Conservation (phyloP, 2,888 invertebrate genomes). For the Drosophila maculinotata region DNA sequence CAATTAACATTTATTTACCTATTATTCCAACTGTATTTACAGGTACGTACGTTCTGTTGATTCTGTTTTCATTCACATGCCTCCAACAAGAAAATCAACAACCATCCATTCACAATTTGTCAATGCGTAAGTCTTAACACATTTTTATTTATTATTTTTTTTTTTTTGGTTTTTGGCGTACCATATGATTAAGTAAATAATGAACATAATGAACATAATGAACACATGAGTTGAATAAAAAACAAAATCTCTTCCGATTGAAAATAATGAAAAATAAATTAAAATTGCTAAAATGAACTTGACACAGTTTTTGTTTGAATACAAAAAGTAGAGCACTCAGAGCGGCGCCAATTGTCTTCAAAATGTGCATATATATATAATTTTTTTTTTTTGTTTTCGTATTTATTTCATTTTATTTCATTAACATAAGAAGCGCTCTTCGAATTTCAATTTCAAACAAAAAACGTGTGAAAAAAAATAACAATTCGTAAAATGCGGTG, state of each 20-base stretch:
- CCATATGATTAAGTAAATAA: conserved; percentile 45
- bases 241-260: conserved; percentile 15
- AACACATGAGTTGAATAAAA: conserved; percentile 22
- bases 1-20: conserved; percentile 62
- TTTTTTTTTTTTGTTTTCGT: conserved; percentile 4
- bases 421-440: conserved; percentile 46
- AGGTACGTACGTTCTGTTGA: conserved; percentile 61
- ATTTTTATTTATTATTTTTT: conserved; percentile 6
- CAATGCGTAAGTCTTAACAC: conserved; percentile 55
- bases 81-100: neutral
- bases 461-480: conserved; percentile 62
- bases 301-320: conserved; percentile 55
- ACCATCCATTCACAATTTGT: conserved; percentile 24
- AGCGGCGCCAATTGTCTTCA: conserved; percentile 31
- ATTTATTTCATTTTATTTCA: conserved; percentile 43
- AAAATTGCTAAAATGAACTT: conserved; percentile 57
- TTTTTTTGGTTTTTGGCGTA: neutral
- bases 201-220: conserved; percentile 35
- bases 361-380: conserved; percentile 14
- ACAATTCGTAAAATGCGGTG: conserved; percentile 24
- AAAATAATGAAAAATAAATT: conserved; percentile 20
- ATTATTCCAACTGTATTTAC: conserved; percentile 53
- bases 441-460: conserved; percentile 59
- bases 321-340: neutral
- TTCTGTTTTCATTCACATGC: conserved; percentile 21